Base-by-base conservation (phyloP, 2,888 invertebrate genomes). In the Pristionchus fissidentatus region DNA sequence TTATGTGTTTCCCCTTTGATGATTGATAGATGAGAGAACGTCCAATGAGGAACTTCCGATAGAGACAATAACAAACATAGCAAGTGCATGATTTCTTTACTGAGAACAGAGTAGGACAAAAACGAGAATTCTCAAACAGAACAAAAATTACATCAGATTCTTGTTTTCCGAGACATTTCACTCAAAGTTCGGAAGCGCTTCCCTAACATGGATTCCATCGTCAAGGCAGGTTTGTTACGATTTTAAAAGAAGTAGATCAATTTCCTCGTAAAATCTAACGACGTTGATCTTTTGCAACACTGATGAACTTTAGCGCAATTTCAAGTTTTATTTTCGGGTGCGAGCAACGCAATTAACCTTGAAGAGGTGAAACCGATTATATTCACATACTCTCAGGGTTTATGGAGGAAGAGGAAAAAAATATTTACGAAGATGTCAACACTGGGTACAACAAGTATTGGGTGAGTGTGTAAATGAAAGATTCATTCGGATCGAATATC, bases 371-470 rank as follows among this genome's bases (percentile, higher is more conserved):
- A n/a, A n/a, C n/a, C n/a, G n/a, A n/a, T n/a, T n/a, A n/a, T n/a
- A n/a, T n/a, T n/a, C n/a, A n/a, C n/a, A n/a, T n/a, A n/a, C n/a
- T 84, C 85, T n/a, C 32, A 89, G 91, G 91, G 41, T 88, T 91
- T 62, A 84, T 90, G 70, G 88, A 90, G n/a, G 88, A 90, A 29
- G 84, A 84, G 8, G 90, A 90, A 77, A 84, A 79, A 38, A 85
- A 86, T n/a, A 83, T 87, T 35, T 84, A 87, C 80, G 85, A 86
- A 10, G 35, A 26, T 0, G 84, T 90, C 29, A 85, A 88, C 32
- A 84, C 87, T 62, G 85, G 83, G 26, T 73, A 88, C 83, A 87
- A 86, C 77, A 91, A 90, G 83, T 90, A 90, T 73, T 91, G 90
- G 90, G 88, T 90, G 13, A 19, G 62, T 46, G 32, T 7, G 13